These are phyloP conservation scores for Poeciliopsis retropinna DNA, from an alignment of 2,113 vertebrate genomes.

Conservation along the genomic window DNA sequence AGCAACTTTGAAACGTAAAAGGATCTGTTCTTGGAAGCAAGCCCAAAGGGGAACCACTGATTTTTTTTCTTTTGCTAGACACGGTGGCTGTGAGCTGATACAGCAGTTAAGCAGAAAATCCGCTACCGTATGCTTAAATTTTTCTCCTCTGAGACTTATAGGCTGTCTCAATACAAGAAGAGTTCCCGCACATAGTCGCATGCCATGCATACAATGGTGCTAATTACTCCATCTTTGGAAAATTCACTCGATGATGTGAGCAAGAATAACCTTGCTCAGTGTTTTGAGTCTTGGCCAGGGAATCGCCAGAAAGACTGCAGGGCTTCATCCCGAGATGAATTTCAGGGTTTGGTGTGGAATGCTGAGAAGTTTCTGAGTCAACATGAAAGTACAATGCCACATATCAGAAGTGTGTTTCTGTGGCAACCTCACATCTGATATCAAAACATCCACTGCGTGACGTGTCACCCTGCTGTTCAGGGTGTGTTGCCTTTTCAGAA, in stretches of 20 bases:
- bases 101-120: constrained; percentile 25
- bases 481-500: constrained; percentile 16
- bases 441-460: constrained; percentile 48
- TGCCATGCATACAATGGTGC: neutral
- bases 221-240: neutral
- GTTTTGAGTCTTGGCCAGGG: constrained; percentile 5
- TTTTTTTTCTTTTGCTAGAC: neutral
- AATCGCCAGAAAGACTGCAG: constrained; percentile 32
- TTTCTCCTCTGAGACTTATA: constrained; percentile 17
- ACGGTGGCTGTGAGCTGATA: constrained; percentile 28
- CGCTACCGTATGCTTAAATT: constrained; percentile 16
- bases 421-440: constrained; percentile 47
- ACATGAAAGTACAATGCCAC: constrained; percentile 11
- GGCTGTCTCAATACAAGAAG: neutral
- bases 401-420: constrained; percentile 53
- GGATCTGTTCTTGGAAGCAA: neutral
- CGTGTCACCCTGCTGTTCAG: neutral
- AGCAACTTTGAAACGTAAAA: constrained; percentile 10
- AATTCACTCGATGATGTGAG: neutral
- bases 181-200: neutral
- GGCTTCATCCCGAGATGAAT: constrained; percentile 29
- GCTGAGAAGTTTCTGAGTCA: constrained; percentile 50
- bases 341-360: constrained; percentile 34
- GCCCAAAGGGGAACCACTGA: constrained; percentile 36
- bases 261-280: constrained; percentile 5